Conservation (phyloP, 2,113 vertebrate species). For the Coracopsis vasa region DNA sequence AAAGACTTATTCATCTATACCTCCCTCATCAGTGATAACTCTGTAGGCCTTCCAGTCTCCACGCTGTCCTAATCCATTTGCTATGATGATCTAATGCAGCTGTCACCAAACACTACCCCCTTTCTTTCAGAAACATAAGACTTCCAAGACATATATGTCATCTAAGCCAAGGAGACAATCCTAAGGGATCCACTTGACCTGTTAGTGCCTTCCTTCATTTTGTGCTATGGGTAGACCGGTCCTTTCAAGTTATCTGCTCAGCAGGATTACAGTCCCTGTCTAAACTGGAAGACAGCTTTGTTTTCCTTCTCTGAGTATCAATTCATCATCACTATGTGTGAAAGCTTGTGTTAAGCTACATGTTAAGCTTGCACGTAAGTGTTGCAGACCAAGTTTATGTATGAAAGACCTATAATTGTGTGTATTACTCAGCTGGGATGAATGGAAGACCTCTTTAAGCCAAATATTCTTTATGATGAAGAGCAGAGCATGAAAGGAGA, state of each 20-base stretch:
- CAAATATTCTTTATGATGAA: not conserved
- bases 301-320: not conserved
- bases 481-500: not conserved
- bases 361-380: not conserved
- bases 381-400: not conserved
- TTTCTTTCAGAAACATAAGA: not conserved
- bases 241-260: not conserved
- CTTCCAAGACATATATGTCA: not conserved
- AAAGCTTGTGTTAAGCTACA: not conserved
- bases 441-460: not conserved
- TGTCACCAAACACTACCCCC: not conserved
- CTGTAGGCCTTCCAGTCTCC: not conserved
- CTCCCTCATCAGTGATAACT: not conserved
- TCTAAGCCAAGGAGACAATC: not conserved
- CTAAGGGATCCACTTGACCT: not conserved
- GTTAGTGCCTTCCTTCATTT: not conserved
- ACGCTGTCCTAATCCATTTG: not conserved
- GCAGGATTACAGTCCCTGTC: not conserved
- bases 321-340: not conserved
- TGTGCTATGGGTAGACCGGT: rapidly evolving
- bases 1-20: not conserved
- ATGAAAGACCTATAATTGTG: not conserved
- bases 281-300: not conserved
- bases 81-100: not conserved
- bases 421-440: not conserved